Percentiles rank a stretch among this genome's conserved stretches.
phyloP scores from a whole-genome alignment of 2,888 invertebrate genomes.

The Rotaria magnacalcarata region DNA sequence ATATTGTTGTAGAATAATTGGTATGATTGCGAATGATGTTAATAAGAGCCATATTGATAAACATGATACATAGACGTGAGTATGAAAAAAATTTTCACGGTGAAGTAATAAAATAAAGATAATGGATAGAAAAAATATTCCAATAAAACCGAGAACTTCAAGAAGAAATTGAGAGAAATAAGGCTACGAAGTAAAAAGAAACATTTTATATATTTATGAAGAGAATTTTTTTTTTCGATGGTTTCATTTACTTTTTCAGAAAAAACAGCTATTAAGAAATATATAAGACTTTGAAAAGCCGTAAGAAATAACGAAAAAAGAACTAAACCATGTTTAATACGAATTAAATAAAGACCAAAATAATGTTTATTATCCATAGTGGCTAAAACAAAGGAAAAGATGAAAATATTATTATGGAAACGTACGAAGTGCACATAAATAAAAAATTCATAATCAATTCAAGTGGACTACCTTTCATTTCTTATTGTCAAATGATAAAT shows the following conservation, averaged over 20 bases:
- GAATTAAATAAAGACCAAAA: slow-evolving; percentile 37
- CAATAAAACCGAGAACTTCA: neutral
- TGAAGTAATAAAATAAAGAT: slow-evolving; percentile 4
- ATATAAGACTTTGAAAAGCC: slow-evolving; percentile 42
- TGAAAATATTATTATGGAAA: neutral
- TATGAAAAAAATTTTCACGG: slow-evolving; percentile 23
- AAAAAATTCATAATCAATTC: neutral
- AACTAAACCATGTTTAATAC: slow-evolving; percentile 44
- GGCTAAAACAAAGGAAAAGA: neutral
- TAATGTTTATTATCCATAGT: slow-evolving; percentile 34
- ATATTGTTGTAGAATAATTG: slow-evolving; percentile 15
- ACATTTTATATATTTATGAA: neutral
- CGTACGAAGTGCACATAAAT: neutral
- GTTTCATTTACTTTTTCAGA: slow-evolving; percentile 29
- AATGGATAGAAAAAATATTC: neutral
- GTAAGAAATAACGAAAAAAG: slow-evolving; percentile 37
- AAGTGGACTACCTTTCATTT: neutral
- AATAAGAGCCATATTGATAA: slow-evolving; percentile 8
- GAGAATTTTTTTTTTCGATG: neutral
- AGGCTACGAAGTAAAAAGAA: neutral
- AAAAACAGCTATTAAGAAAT: slow-evolving; percentile 40
- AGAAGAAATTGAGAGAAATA: slow-evolving; percentile 21
- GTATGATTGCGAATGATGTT: slow-evolving; percentile 8
- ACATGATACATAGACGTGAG: neutral
- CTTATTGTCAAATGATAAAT: neutral